Conservation (phyloP, 2,888 invertebrate species). For the Eledone cirrhosa region DNA sequence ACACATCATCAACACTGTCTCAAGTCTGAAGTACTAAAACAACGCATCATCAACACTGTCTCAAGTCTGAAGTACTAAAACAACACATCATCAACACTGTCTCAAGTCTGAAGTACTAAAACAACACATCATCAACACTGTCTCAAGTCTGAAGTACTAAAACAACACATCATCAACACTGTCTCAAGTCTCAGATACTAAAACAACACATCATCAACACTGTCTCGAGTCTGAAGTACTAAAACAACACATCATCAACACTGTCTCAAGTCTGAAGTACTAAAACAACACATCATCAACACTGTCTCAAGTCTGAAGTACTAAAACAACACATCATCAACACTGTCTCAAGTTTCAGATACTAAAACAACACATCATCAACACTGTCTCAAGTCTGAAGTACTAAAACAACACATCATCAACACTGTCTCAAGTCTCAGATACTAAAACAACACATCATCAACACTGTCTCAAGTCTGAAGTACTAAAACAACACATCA, state of each 20-base stretch:
- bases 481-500: constrained; percentile 62
- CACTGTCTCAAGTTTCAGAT: constrained; percentile 71
- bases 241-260: constrained; percentile 76
- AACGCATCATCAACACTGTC: constrained; percentile 82
- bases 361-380: constrained; percentile 73
- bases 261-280: constrained; percentile 69
- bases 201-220: constrained; percentile 76
- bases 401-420: constrained; percentile 73
- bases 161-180: constrained; percentile 76
- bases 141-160: constrained; percentile 68
- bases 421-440: constrained; percentile 72
- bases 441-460: constrained; percentile 70
- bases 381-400: constrained; percentile 72
- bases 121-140: constrained; percentile 76
- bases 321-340: constrained; percentile 74
- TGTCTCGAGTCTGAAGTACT: constrained; percentile 69
- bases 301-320: constrained; percentile 69
- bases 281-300: constrained; percentile 76
- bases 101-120: constrained; percentile 61
- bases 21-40: neutral
- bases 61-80: neutral
- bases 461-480: constrained; percentile 74
- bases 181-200: constrained; percentile 69
- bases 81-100: constrained; percentile 79
- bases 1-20: constrained; percentile 82